Conservation (phyloP, 2,888 invertebrate species). For the Branchellion lobata region DNA sequence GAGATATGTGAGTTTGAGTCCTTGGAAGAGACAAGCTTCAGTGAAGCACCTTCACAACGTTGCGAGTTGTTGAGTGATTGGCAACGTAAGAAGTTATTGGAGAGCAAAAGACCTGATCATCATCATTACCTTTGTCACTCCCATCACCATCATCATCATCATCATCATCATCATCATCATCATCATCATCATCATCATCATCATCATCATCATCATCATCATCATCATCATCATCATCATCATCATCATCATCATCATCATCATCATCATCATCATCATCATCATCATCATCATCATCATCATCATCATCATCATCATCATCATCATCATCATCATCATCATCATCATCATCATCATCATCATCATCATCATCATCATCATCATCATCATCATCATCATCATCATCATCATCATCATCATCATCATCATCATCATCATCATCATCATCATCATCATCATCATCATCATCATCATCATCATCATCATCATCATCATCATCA, state of each 20-base stretch:
- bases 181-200: conserved; percentile 12
- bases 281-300: background rate
- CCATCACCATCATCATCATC: too few species aligned
- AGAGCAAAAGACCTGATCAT: too few species aligned
- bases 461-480: background rate
- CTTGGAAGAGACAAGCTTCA: too few species aligned
- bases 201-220: background rate
- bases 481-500: conserved; percentile 18
- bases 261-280: background rate
- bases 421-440: background rate
- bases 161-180: too few species aligned
- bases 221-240: conserved; percentile 1
- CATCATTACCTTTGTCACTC: too few species aligned
- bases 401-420: background rate
- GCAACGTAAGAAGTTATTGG: too few species aligned
- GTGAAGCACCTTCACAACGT: too few species aligned
- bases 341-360: background rate
- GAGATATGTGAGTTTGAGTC: too few species aligned
- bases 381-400: conserved; percentile 6
- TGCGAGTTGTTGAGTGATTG: too few species aligned
- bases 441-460: conserved; percentile 5
- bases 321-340: background rate
- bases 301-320: background rate
- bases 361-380: background rate
- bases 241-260: background rate